A percentile compares a stretch with the other conserved stretches of the same genome.
phyloP scores from a whole-genome alignment of 2,113 vertebrate species.

The Tinamus guttatus region DNA sequence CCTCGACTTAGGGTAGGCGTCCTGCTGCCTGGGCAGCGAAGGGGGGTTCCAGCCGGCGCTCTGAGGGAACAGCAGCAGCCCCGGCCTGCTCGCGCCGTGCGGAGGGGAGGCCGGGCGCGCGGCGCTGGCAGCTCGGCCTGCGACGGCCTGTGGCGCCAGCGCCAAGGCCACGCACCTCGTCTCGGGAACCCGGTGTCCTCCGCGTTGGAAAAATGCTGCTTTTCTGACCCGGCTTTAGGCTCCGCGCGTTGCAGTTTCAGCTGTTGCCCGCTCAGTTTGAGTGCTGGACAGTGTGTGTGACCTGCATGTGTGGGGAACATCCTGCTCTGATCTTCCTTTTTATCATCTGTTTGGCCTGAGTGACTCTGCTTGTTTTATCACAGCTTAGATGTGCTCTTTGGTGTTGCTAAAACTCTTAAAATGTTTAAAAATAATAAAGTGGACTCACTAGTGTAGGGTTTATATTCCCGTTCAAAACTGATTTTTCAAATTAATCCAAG shows the following conservation, averaged over 20 bases:
- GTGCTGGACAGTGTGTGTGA: not conserved
- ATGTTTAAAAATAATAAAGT: not conserved
- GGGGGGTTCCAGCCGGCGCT: not conserved
- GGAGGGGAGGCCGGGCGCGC: not conserved
- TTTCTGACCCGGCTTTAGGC: rapidly evolving
- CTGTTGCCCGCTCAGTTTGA: not conserved
- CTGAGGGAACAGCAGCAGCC: rapidly evolving
- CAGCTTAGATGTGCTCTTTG: not conserved
- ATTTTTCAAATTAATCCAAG: not conserved
- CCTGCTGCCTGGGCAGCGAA: not conserved
- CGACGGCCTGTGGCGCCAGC: no score
- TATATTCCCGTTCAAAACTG: not conserved
- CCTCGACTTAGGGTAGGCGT: not conserved
- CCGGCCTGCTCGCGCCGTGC: not conserved
- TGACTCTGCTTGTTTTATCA: not conserved
- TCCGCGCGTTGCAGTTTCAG: not conserved
- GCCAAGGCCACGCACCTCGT: not conserved
- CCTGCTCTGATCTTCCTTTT: not conserved
- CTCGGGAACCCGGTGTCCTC: not conserved
- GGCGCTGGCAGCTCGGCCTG: no score
- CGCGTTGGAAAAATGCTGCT: rapidly evolving
- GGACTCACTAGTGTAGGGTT: not conserved
- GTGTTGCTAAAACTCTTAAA: not conserved
- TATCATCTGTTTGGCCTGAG: not conserved
- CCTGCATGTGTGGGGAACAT: rapidly evolving